phyloP scores from a whole-genome alignment of 2,797 vertebrate genomes.

The Anabas testudineus region DNA sequence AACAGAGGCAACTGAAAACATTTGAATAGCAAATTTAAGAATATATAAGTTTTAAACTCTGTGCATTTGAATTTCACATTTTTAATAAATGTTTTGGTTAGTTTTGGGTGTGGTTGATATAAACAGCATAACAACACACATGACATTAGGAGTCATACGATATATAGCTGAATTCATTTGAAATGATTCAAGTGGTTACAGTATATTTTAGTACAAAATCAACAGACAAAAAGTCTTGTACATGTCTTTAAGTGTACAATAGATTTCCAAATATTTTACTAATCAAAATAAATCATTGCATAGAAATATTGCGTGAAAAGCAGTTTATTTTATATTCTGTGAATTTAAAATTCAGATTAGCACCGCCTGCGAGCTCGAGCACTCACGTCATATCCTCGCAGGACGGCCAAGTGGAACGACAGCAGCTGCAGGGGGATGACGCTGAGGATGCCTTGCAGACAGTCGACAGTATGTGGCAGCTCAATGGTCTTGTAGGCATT shows the following conservation, averaged over 20 bases:
- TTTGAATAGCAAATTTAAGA: too few relatives aligned
- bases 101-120: too few relatives aligned
- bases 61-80: too few relatives aligned
- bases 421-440: constrained; percentile 95
- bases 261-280: not conserved
- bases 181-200: too few relatives aligned
- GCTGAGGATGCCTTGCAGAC: constrained; percentile 94
- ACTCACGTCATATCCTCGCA: constrained; percentile 94
- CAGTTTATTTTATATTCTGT: too few relatives aligned
- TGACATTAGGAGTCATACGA: too few relatives aligned
- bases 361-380: not conserved
- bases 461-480: constrained; percentile 95
- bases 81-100: too few relatives aligned
- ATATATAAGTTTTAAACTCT: too few relatives aligned
- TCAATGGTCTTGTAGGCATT: constrained; percentile 92
- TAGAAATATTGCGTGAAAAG: not conserved
- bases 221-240: not conserved
- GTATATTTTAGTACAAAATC: not conserved
- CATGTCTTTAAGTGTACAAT: not conserved
- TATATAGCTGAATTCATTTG: too few relatives aligned
- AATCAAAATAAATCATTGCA: too few relatives aligned
- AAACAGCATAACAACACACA: too few relatives aligned
- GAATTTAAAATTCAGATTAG: too few relatives aligned
- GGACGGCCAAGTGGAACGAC: constrained; percentile 96
- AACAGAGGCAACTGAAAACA: not conserved